Base-by-base conservation (phyloP, 2,888 invertebrate genomes). In the Cheilosia urbana region DNA sequence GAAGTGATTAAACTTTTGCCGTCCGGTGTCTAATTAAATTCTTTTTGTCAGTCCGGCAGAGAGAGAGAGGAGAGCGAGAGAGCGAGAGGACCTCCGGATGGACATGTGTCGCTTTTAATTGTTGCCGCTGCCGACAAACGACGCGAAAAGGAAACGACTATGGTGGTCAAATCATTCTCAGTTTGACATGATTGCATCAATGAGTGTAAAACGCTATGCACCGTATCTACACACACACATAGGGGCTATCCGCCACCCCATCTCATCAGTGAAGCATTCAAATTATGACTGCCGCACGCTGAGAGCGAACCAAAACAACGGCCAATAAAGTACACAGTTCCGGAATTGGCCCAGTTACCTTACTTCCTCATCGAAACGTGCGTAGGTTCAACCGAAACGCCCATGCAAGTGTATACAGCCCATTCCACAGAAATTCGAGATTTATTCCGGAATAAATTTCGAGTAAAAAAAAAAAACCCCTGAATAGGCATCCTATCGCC, bases 21-120 rank as follows among this genome's bases (percentile, higher is more conserved):
- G 71, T 65, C 34, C 45, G 37, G 58, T 66, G 72, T 72, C 83
- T 75, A 63, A 79, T 75, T 79, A 69, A 73, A 78, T 78, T 83
- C 68, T 69, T 63, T 62, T 73, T 63, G 69, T 65, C 51, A 40
- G 49, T 6, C 34, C 17, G 5, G 30, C 17, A 15, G 55, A 57
- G 21, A 57, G 30, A 34, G 9, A 40, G n/a, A 27, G 24, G 24
- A 49, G 60, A 62, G 1, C 4, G 9, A 65, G 6, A 42, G 21
- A 62, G 51, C 53, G 45, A 37, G 15, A 58, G 47, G 63, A 5
- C 47, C 47, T 21, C 37, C 51, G 40, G 60, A 82, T 68, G 77
- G 82, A 78, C 72, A 79, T 83, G 69, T 58, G 73, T 84, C 69
- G 79, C 21, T 69, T 84, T 84, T 79, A 84, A 76, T 84, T 84